Evolutionary conservation across 2,797 vertebrate species (phyloP).

Genomic region (Neosilurus hyrtlii): DNA sequence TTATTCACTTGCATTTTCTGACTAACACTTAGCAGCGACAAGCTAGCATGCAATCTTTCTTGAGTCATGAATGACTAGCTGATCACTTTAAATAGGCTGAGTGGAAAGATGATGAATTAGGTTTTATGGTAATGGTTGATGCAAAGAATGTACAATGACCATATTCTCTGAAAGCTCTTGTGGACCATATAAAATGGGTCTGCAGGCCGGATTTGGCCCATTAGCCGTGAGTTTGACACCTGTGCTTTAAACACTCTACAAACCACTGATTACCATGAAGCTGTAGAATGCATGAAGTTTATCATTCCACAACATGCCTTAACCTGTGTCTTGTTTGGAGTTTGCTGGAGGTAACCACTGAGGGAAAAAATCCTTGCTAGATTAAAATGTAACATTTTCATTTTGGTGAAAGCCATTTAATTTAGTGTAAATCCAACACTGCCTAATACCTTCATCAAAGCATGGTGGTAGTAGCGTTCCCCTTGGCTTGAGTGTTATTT

Average conservation of each 20-base stretch:
- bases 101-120: no score
- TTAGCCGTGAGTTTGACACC: no score
- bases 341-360: background rate
- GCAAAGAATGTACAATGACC: no score
- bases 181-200: no score
- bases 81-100: no score
- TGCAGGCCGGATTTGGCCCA: no score
- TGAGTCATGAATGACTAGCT: no score
- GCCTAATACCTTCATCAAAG: background rate
- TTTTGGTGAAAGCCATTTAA: background rate
- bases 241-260: background rate
- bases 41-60: no score
- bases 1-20: no score
- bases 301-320: background rate
- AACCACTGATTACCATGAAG: background rate
- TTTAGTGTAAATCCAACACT: background rate
- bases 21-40: no score
- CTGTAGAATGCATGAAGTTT: background rate
- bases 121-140: no score
- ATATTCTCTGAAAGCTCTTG: no score
- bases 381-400: background rate
- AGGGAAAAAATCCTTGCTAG: background rate
- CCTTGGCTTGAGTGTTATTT: background rate
- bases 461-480: background rate
- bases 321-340: background rate